Evolutionary conservation across 2,888 invertebrate genomes (phyloP), one percentile per base, ranked within the genome.

Genomic region (Girardia tigrina): DNA sequence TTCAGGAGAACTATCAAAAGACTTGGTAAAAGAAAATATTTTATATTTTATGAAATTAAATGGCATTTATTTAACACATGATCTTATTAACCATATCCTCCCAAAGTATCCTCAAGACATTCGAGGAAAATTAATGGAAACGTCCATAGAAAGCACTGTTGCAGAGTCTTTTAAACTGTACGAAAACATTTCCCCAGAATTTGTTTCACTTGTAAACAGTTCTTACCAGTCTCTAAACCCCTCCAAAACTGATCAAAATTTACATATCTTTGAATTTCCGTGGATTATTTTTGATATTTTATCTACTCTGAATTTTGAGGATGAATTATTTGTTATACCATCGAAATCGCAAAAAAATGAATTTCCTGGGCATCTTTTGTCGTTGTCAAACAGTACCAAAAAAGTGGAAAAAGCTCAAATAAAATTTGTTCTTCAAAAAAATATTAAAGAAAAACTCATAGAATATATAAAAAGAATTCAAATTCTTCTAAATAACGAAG

Each of bases 81-180:
- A 56, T n/a, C n/a, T 56, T 20, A n/a, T 16, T 4, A 23, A 56
- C 23, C 56, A 56, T 56, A 56, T 56, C 4, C 56, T 56, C 23
- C 56, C 56, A 56, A 56, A 56, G 23, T 56, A 56, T 56, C 56
- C 56, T 8, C 4, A n/a, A 56, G 56, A 56, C n/a, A 56, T 56
- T n/a, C 56, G 56, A 16, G 56, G 56, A 2, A 56, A n/a, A 56
- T 56, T 56, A 16, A 12, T 56, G 4, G 56, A 56, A n/a, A 56
- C 20, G n/a, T 12, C 56, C 23, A 2, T 56, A 4, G 56, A 56
- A 16, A 16, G 20, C n/a, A 2, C 56, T 20, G 2, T 56, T 56
- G 23, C 2, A n/a, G 56, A 56, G n/a, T 56, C 23, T 20, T 56
- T 56, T 16, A 56, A 56, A 56, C 4, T 56, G 4, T 2, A 56